Conservation (phyloP, 92 coral and sea anemone genomes). For the Zoanthus sociatus region DNA sequence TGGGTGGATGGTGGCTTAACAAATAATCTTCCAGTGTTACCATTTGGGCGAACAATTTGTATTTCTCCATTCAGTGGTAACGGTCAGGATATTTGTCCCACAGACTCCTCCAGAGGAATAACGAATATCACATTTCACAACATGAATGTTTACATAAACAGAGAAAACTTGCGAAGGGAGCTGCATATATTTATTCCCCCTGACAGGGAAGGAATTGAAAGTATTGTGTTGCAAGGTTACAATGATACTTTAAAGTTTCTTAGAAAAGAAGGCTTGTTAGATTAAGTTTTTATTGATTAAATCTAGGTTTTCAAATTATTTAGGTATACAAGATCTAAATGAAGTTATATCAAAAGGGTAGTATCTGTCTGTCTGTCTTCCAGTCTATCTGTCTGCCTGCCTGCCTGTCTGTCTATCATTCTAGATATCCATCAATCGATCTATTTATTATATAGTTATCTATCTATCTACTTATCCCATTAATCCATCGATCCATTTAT, state of each 20-base stretch:
- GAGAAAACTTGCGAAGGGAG: conserved; percentile 84
- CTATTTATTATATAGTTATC: too few species aligned
- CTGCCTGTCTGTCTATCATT: too few species aligned
- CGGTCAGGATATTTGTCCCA: conserved; percentile 84
- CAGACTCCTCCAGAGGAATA: conserved; percentile 77
- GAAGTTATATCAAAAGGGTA: neutral
- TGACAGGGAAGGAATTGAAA: conserved; percentile 78
- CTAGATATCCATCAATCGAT: too few species aligned
- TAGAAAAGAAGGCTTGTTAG: conserved; percentile 56
- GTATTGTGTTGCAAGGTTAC: conserved; percentile 77
- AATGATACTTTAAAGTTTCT: conserved; percentile 80
- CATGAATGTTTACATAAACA: conserved; percentile 85
- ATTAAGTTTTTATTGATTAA: conserved; percentile 52
- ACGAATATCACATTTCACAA: conserved; percentile 77
- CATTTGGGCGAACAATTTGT: conserved; percentile 86
- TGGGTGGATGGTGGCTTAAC: conserved; percentile 98
- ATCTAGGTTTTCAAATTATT: neutral
- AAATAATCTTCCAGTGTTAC: conserved; percentile 84
- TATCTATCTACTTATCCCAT: too few species aligned
- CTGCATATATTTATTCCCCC: conserved; percentile 91
- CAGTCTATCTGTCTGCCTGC: too few species aligned
- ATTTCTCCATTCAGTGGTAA: conserved; percentile 95
- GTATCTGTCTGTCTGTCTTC: too few species aligned
- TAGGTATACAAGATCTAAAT: neutral
- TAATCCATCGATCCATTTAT: too few species aligned